Evolutionary conservation across 2,888 invertebrate genomes (phyloP).

Genomic region (Galeopsomyia nigrocyanea): DNA sequence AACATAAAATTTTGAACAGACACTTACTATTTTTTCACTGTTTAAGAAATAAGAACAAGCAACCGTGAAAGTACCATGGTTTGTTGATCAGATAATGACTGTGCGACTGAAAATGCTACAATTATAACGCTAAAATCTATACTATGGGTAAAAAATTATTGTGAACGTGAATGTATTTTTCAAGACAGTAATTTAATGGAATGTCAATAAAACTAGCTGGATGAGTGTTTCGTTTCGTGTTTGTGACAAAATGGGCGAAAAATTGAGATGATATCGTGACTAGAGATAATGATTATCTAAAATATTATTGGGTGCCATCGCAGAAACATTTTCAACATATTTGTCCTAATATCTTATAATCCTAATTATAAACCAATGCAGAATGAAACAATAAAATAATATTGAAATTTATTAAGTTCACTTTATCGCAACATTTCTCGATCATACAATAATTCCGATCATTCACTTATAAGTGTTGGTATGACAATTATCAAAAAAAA

Average conservation of each 20-base stretch:
- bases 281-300: not conserved
- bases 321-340: slow-evolving; percentile 37
- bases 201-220: too few species aligned
- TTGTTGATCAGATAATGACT: slow-evolving; percentile 51
- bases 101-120: slow-evolving; percentile 52
- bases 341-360: slow-evolving; percentile 38
- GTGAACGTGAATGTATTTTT: slow-evolving; percentile 1
- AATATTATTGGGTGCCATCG: slow-evolving; percentile 20
- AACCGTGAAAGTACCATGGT: slow-evolving; percentile 56
- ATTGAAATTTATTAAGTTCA: not conserved
- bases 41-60: too few species aligned
- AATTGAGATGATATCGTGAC: not conserved
- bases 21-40: not conserved
- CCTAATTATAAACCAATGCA: not conserved
- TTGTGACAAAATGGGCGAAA: too few species aligned
- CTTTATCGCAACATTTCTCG: too few species aligned
- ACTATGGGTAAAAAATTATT: slow-evolving; percentile 6
- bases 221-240: too few species aligned
- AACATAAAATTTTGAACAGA: not conserved
- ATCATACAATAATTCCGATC: too few species aligned
- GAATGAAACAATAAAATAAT: slow-evolving; percentile 13
- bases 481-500: too few species aligned
- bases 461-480: too few species aligned
- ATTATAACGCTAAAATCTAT: too few species aligned
- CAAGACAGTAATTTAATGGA: too few species aligned